Evolutionary conservation across 2,113 vertebrate species (phyloP).

Genomic region (Macquaria ambigua): DNA sequence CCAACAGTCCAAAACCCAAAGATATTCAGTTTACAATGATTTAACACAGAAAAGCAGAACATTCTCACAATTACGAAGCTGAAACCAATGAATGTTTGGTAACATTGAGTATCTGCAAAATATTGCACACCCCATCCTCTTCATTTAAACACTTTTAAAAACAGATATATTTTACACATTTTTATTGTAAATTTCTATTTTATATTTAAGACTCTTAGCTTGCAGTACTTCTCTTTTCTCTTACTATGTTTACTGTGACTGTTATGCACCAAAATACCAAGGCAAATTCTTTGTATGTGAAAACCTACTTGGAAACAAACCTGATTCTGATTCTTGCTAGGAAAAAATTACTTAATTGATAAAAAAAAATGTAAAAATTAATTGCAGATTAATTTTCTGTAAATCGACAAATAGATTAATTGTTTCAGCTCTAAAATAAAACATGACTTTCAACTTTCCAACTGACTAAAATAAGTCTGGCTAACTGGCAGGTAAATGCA

Average conservation of each 20-base stretch:
- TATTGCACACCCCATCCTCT: no score
- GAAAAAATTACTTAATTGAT: not conserved
- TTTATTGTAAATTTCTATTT: not conserved
- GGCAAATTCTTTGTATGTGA: no score
- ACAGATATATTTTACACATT: not conserved
- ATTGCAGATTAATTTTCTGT: no score
- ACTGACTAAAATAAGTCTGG: no score
- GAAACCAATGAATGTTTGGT: not conserved
- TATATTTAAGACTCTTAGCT: no score
- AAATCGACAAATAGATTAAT: not conserved
- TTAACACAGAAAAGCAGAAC: not conserved
- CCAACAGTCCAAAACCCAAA: not conserved
- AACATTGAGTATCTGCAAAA: no score
- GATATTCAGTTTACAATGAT: not conserved
- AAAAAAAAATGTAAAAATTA: no score
- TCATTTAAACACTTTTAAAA: no score
- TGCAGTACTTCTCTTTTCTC: no score
- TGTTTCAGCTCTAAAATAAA: not conserved
- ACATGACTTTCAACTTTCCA: not conserved
- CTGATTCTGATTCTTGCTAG: not conserved
- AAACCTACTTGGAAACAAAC: no score
- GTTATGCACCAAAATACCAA: no score
- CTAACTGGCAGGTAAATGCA: not conserved
- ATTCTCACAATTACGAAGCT: not conserved
- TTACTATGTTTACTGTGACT: no score